Percentiles rank a stretch among this genome's conserved stretches.
Evolutionary conservation across 2,888 invertebrate genomes (phyloP).

Genomic region (Frankliniella intonsa): DNA sequence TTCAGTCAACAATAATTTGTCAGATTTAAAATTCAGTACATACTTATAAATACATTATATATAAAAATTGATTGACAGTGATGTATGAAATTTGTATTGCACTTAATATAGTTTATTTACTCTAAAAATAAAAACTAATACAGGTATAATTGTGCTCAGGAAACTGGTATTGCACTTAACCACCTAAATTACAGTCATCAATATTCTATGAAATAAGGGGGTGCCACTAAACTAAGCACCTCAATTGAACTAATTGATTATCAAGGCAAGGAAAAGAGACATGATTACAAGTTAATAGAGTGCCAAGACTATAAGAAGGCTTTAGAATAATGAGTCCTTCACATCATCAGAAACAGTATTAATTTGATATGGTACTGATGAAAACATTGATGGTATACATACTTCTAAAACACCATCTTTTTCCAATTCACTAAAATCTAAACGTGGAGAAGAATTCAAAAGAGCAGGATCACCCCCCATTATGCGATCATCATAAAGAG

Average conservation of each 20-base stretch:
- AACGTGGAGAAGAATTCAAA: background rate
- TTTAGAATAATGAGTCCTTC: background rate
- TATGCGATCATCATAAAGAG: constrained; percentile 83
- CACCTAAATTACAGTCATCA: background rate
- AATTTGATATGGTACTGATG: constrained; percentile 13
- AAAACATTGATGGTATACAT: constrained; percentile 10
- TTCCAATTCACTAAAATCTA: constrained; percentile 6
- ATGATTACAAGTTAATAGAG: background rate
- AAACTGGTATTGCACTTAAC: constrained; percentile 3
- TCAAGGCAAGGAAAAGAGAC: background rate
- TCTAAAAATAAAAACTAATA: background rate
- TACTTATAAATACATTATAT: background rate
- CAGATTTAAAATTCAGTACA: background rate
- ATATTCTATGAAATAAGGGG: background rate
- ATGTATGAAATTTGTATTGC: constrained; percentile 12
- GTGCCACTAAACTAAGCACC: background rate
- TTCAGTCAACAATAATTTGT: background rate
- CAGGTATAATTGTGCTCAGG: background rate
- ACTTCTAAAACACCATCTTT: constrained; percentile 17
- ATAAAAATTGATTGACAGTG: background rate
- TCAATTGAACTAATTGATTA: background rate
- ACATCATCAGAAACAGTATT: constrained; percentile 2
- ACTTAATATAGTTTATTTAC: background rate
- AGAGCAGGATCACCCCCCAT: constrained; percentile 54
- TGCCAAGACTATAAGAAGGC: background rate